Percentiles rank a stretch among this genome's conserved stretches.
These are phyloP conservation scores for Chunga burmeisteri DNA, from an alignment of 2,113 vertebrate species.

Conservation along the genomic window DNA sequence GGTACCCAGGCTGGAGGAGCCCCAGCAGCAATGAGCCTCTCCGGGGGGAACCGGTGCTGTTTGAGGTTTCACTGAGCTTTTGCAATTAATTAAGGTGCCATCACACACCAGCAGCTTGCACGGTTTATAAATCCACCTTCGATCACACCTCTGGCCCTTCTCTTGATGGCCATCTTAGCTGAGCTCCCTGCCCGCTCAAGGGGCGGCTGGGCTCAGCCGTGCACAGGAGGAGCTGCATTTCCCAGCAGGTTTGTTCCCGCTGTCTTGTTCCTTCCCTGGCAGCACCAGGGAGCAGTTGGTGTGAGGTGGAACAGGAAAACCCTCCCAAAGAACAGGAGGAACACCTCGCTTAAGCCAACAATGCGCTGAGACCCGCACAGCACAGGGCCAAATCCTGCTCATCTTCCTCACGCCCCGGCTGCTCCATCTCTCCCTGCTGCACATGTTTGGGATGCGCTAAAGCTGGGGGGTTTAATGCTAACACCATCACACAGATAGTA, in stretches of 20 bases:
- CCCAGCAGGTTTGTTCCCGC: not conserved
- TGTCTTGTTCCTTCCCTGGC: accelerated
- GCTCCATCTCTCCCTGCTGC: not conserved
- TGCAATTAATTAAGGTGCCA: not conserved
- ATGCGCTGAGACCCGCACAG: not conserved
- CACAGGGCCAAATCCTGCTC: not conserved
- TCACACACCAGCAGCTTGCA: not conserved
- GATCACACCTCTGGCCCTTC: not conserved
- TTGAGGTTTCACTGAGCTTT: not conserved
- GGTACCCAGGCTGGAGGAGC: not conserved
- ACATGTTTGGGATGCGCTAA: accelerated
- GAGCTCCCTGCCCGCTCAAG: accelerated
- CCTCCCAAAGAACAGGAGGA: not conserved
- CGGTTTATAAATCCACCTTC: not conserved
- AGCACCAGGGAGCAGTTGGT: not conserved
- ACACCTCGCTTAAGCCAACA: not conserved
- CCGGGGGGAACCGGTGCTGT: accelerated
- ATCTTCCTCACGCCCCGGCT: accelerated
- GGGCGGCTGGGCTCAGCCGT: not conserved
- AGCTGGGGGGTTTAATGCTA: not conserved
- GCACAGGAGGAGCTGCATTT: not conserved
- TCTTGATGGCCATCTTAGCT: not conserved
- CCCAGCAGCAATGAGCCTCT: accelerated
- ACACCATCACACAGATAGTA: not conserved
- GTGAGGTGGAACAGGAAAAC: not conserved